A percentile compares a stretch with the other conserved stretches of the same genome.
Evolutionary conservation across 1,140 invertebrate genomes (phyloP).

Genomic region (Eciton burchellii): DNA sequence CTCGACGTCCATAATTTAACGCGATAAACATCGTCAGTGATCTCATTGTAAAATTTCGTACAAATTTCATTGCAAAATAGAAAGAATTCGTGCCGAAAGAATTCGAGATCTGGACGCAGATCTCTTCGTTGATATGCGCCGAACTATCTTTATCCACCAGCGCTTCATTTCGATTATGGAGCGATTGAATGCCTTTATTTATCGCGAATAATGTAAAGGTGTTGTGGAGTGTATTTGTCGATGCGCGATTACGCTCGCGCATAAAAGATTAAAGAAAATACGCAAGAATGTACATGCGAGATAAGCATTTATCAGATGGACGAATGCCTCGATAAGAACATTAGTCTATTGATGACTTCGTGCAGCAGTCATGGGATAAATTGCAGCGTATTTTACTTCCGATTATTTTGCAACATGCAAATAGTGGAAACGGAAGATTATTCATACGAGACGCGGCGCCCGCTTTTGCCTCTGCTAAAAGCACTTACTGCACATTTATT

Average conservation of each 20-base stretch:
- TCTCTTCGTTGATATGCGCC: background rate
- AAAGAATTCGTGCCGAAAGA: slow-evolving; percentile 6
- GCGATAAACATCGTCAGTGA: no score
- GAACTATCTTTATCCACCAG: background rate
- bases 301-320: background rate
- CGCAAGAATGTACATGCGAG: background rate
- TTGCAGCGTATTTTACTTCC: background rate
- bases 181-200: background rate
- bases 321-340: background rate
- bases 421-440: background rate
- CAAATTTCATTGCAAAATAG: slow-evolving; percentile 7
- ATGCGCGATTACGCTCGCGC: no score
- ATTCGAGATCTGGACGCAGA: slow-evolving; percentile 5
- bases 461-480: background rate
- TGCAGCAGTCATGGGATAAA: background rate
- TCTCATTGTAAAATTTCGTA: no score
- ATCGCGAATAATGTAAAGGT: background rate
- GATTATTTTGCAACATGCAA: background rate
- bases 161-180: background rate
- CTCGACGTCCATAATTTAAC: background rate
- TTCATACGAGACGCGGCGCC: background rate
- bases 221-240: background rate
- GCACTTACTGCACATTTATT: background rate
- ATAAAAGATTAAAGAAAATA: background rate
- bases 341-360: background rate